Percentiles rank a stretch among this genome's conserved stretches.
These are phyloP conservation scores for Leptopilina syphax DNA, from an alignment of 2,888 invertebrate genomes.

Conservation along the genomic window DNA sequence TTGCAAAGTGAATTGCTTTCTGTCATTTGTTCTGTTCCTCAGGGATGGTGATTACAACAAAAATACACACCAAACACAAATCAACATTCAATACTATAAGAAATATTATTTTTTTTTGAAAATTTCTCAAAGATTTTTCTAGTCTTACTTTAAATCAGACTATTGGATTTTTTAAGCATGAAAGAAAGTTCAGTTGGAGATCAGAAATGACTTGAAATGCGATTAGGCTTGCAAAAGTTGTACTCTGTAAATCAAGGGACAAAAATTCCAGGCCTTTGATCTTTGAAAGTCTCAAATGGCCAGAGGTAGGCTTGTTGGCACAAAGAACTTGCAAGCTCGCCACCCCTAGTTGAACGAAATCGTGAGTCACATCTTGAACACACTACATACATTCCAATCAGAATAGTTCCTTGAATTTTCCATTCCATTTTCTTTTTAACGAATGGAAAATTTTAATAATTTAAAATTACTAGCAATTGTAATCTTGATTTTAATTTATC, in stretches of 20 bases:
- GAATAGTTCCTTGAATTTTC: slow-evolving; percentile 9
- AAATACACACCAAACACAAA: no score
- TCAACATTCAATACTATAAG: background rate
- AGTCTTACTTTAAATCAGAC: background rate
- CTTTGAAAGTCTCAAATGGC: slow-evolving; percentile 60
- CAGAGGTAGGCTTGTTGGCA: slow-evolving; percentile 57
- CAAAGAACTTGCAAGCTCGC: slow-evolving; percentile 59
- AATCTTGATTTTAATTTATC: background rate
- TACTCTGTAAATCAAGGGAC: slow-evolving; percentile 14
- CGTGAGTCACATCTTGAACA: slow-evolving; percentile 55
- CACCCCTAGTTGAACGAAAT: slow-evolving; percentile 52
- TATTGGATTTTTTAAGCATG: slow-evolving; percentile 8
- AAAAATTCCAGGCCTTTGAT: slow-evolving; percentile 62
- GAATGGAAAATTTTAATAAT: background rate
- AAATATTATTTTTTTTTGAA: background rate
- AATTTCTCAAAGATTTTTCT: background rate
- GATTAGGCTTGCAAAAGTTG: slow-evolving; percentile 32
- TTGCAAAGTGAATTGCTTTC: slow-evolving; percentile 62
- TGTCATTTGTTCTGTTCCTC: slow-evolving; percentile 55
- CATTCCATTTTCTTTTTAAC: no score
- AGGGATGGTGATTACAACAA: slow-evolving; percentile 25
- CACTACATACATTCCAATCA: background rate
- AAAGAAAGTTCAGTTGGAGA: slow-evolving; percentile 23
- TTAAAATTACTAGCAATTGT: background rate
- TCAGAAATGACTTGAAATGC: slow-evolving; percentile 30